phyloP scores from a whole-genome alignment of 2,888 invertebrate species.

The Actias luna region DNA sequence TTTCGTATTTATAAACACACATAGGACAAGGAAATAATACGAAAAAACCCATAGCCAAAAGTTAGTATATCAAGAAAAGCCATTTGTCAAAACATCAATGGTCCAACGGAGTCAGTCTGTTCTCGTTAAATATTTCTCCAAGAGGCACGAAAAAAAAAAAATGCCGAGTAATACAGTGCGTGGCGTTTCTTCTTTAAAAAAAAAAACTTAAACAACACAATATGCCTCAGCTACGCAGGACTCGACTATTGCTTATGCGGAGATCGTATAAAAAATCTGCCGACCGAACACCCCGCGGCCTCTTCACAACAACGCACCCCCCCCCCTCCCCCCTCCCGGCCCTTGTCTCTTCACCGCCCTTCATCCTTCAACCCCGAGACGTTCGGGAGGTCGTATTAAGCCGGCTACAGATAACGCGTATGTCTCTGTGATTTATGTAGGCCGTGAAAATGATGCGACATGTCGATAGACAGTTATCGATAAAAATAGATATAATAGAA shows the following conservation, averaged over 20 bases:
- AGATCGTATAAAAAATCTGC: constrained; percentile 35
- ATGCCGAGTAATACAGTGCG: constrained; percentile 15
- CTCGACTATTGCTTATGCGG: constrained; percentile 32
- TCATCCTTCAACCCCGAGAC: constrained; percentile 36
- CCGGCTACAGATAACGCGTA: constrained; percentile 79
- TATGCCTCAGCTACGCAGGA: constrained; percentile 26
- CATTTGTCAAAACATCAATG: constrained; percentile 11
- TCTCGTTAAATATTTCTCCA: constrained; percentile 6
- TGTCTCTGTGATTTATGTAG: constrained; percentile 78
- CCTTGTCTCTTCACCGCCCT: no score
- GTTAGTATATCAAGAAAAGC: neutral
- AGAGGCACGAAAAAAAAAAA: neutral
- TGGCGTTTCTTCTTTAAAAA: constrained; percentile 26
- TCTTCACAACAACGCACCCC: no score
- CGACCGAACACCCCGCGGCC: constrained; percentile 15
- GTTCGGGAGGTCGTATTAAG: constrained; percentile 74
- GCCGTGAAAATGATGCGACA: constrained; percentile 51
- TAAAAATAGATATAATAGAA: constrained; percentile 25
- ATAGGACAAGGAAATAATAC: neutral
- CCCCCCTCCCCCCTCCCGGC: constrained; percentile 26
- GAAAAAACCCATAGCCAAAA: neutral
- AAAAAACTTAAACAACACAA: constrained; percentile 32
- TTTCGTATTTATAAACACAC: no score
- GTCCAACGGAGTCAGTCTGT: constrained; percentile 11
- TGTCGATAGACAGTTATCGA: constrained; percentile 28